These are phyloP conservation scores for Synanceia verrucosa DNA, from an alignment of 2,797 vertebrate genomes.

Conservation along the genomic window DNA sequence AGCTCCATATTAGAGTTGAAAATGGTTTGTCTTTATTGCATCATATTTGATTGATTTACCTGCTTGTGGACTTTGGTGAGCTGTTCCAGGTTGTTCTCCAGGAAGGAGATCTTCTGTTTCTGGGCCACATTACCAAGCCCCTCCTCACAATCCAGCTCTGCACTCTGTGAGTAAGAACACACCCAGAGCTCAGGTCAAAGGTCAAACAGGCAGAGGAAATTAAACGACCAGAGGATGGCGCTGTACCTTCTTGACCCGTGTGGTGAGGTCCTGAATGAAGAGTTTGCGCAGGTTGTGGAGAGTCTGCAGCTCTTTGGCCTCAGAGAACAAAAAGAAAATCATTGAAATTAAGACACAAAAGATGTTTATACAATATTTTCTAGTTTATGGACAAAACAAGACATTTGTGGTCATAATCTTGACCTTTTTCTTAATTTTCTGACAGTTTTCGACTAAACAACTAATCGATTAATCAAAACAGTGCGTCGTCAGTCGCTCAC, in stretches of 20 bases:
- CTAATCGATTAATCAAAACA: no score
- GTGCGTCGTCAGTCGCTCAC: conserved; percentile 82
- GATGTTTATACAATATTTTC: no score
- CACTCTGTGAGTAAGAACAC: conserved; percentile 78
- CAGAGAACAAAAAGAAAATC: conserved; percentile 4
- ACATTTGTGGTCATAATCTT: no score
- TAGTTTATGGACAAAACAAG: no score
- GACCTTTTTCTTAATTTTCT: no score
- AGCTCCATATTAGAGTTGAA: no score
- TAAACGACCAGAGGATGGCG: not conserved
- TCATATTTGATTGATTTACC: conserved; percentile 44
- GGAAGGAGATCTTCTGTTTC: conserved; percentile 95
- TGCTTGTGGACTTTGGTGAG: conserved; percentile 97
- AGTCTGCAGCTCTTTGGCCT: conserved; percentile 93
- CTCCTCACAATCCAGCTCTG: conserved; percentile 90
- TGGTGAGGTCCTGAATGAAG: conserved; percentile 92
- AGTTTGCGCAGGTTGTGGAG: conserved; percentile 92
- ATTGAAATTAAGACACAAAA: not conserved
- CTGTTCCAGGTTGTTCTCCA: conserved; percentile 96
- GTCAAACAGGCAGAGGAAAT: not conserved
- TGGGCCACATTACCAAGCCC: conserved; percentile 89
- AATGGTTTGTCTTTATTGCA: no score
- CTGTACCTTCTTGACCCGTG: conserved; percentile 90
- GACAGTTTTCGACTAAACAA: no score
- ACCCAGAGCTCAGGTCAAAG: not conserved